Base-by-base conservation (phyloP, 2,113 vertebrate genomes). In the Rutilus rutilus region DNA sequence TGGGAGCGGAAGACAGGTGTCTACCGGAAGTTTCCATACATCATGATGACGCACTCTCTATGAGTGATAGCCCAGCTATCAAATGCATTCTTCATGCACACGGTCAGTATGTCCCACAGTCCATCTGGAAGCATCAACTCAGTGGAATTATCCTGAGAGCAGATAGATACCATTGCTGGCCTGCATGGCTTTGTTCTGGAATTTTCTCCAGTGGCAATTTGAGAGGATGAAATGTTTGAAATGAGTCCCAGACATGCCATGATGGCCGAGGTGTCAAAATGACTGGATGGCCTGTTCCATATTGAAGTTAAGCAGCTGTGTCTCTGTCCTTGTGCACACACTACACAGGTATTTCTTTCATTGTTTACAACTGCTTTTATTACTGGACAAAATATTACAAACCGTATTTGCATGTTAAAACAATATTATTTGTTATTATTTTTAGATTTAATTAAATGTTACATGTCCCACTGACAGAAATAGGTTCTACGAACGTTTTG, bases 151-250 rank as follows among this genome's bases (percentile, higher is more conserved):
- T 57, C 23, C 25, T 82, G 82, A 57, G 86, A 69, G 42, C 14
- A 17, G 71, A 75, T 52, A 39, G 73, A 86, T 39, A 36, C 74
- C 52, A 79, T 87, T 87, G 59, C 77, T 74, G 81, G 84, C 71
- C 64, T 85, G 78, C 87, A 87, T 88, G 89, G 82, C 86, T 77
- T 90, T 90, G 85, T 88, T 78, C 54, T 76, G 82, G 73, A 88
- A 86, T 86, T 73, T 65, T 84, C 73, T 67, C 52, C 25, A 33
- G 45, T 81, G 39, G 54, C 52, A 67, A 54, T 45, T 78, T 75
- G 57, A 21, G 74, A 67, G 64, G 17, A 23, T 83, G 39, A 85
- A 42, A 75, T 65, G 60, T 42, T 52, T 74, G 81, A 71, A 80
- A 84, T 57, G 75, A 25, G 3, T 80, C 73, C 85, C 42, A 73